phyloP scores from a whole-genome alignment of 1,140 invertebrate genomes.

The Drosophila malerkotliana region DNA sequence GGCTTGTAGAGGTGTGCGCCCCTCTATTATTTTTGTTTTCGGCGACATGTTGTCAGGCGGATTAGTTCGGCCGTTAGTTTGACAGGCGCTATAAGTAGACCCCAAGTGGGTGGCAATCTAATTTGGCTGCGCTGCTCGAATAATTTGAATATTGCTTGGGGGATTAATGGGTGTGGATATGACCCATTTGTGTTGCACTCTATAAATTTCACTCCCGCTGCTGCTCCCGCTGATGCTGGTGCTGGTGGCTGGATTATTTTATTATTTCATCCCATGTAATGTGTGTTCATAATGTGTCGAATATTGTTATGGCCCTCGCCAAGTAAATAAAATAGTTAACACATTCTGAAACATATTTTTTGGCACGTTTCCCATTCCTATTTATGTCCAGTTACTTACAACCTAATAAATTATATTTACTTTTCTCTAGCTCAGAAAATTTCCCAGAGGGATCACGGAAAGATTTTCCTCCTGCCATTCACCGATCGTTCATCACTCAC shows the following conservation, averaged over 20 bases:
- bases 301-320: neutral
- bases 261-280: no score
- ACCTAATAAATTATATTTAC: neutral
- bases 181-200: slow-evolving; percentile 45
- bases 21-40: slow-evolving; percentile 19
- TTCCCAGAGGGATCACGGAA: slow-evolving; percentile 2
- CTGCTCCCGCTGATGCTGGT: no score
- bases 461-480: slow-evolving; percentile 3
- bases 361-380: neutral
- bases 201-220: slow-evolving; percentile 20
- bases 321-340: slow-evolving; percentile 2
- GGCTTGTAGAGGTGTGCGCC: slow-evolving; percentile 19
- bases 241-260: neutral
- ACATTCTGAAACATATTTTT: neutral
- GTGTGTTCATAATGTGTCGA: no score
- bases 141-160: slow-evolving; percentile 44
- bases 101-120: slow-evolving; percentile 39
- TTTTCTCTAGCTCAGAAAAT: slow-evolving; percentile 1
- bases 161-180: slow-evolving; percentile 48
- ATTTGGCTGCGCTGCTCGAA: slow-evolving; percentile 45
- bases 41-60: slow-evolving; percentile 48
- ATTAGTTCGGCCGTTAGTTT: slow-evolving; percentile 56
- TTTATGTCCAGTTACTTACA: slow-evolving; percentile 1
- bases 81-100: slow-evolving; percentile 40
- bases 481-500: slow-evolving; percentile 42